These are phyloP conservation scores for Nannobrachium achirus DNA, from an alignment of 2,113 vertebrate genomes.

Conservation along the genomic window DNA sequence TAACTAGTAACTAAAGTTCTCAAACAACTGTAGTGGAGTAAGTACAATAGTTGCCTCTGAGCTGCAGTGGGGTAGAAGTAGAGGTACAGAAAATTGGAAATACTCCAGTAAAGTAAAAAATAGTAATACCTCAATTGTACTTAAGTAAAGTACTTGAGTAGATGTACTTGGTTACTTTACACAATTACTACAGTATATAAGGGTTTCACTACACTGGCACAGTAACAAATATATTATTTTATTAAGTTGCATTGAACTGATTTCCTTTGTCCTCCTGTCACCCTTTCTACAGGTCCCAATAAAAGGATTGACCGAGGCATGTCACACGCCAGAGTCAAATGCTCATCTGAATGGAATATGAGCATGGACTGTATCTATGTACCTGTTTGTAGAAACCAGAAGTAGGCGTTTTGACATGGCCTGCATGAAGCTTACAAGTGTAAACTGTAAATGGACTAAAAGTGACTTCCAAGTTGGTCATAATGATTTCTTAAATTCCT, in stretches of 20 bases:
- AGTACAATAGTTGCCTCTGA: no score
- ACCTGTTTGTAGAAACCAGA: not conserved
- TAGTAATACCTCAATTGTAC: no score
- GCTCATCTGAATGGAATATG: constrained; percentile 71
- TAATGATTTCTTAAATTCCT: not conserved
- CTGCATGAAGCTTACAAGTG: not conserved
- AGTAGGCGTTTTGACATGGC: not conserved
- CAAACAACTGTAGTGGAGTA: no score
- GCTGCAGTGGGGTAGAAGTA: no score
- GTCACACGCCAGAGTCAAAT: constrained; percentile 81
- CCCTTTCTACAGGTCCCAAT: constrained; percentile 81
- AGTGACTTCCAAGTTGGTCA: not conserved
- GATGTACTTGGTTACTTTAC: no score
- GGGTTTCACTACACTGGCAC: no score
- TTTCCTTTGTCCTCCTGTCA: not conserved
- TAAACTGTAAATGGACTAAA: not conserved
- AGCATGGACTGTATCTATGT: constrained; percentile 73
- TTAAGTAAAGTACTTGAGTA: no score
- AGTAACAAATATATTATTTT: no score
- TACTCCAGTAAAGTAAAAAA: no score
- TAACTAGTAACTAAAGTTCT: no score
- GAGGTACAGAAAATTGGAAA: no score
- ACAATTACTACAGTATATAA: no score
- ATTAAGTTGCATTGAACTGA: not conserved
- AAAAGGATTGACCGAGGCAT: constrained; percentile 85